Evolutionary conservation across 2,113 vertebrate genomes (phyloP).

Genomic region (Sylvia atricapilla): DNA sequence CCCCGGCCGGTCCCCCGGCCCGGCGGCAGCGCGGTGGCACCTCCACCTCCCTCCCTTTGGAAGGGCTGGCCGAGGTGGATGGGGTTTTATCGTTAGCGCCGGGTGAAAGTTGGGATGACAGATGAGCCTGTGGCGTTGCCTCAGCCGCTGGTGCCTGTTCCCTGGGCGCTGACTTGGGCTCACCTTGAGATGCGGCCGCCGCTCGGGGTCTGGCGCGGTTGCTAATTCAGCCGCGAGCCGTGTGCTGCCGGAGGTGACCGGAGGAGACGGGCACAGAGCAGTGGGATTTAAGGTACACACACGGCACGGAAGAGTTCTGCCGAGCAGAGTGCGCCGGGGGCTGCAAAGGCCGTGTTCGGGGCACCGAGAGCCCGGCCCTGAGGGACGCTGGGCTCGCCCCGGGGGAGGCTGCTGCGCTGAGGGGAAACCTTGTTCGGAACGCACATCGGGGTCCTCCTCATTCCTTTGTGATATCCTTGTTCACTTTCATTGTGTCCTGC

Average conservation of each 20-base stretch:
- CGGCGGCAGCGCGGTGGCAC: accelerated
- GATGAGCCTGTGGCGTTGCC: background rate
- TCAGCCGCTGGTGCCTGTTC: background rate
- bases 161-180: accelerated
- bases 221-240: accelerated
- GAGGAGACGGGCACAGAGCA: accelerated
- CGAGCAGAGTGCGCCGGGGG: accelerated
- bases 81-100: accelerated
- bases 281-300: accelerated
- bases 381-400: no score
- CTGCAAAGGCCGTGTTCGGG: background rate
- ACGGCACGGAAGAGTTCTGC: accelerated
- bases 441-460: accelerated
- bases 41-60: background rate
- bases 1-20: background rate
- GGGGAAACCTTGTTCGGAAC: accelerated
- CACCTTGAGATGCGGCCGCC: background rate
- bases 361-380: background rate
- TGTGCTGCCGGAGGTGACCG: background rate
- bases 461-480: background rate
- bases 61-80: accelerated
- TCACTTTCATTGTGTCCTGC: background rate
- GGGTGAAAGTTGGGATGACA: background rate
- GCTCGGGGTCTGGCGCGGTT: background rate
- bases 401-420: background rate